Conservation (phyloP, 2,888 invertebrate genomes). For the Lycaena phlaeas region DNA sequence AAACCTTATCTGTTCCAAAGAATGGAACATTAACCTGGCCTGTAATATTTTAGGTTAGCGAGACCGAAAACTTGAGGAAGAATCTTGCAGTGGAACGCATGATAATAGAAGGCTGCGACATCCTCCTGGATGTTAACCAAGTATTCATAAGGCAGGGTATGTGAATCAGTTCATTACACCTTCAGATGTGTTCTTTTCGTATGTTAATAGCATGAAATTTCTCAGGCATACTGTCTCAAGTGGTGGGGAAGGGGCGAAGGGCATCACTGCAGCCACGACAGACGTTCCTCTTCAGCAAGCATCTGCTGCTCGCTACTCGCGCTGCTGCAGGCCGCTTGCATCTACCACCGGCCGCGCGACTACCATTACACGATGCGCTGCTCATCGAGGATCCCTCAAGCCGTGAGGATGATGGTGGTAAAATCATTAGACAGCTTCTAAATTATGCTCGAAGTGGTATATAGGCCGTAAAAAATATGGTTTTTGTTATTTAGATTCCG, state of each 20-base stretch:
- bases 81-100: slow-evolving; percentile 93
- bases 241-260: slow-evolving; percentile 72
- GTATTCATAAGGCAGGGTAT: slow-evolving; percentile 92
- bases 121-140: slow-evolving; percentile 92
- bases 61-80: slow-evolving; percentile 92
- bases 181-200: neutral
- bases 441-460: no score
- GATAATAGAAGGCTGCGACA: slow-evolving; percentile 95
- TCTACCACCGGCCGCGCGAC: slow-evolving; percentile 85
- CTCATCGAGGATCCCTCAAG: slow-evolving; percentile 87
- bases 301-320: slow-evolving; percentile 86
- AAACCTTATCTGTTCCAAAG: no score
- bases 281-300: slow-evolving; percentile 93
- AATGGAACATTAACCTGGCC: no score
- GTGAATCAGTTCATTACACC: neutral
- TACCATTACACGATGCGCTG: slow-evolving; percentile 87
- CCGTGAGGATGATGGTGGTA: slow-evolving; percentile 78
- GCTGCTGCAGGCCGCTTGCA: slow-evolving; percentile 90
- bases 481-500: slow-evolving; percentile 57
- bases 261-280: slow-evolving; percentile 74
- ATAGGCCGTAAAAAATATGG: no score
- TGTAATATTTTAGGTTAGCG: slow-evolving; percentile 79
- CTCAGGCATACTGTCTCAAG: slow-evolving; percentile 83
- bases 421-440: neutral
- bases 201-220: neutral